These are phyloP conservation scores for Drosophila hamatofila DNA, from an alignment of 2,888 invertebrate species.

Conservation along the genomic window DNA sequence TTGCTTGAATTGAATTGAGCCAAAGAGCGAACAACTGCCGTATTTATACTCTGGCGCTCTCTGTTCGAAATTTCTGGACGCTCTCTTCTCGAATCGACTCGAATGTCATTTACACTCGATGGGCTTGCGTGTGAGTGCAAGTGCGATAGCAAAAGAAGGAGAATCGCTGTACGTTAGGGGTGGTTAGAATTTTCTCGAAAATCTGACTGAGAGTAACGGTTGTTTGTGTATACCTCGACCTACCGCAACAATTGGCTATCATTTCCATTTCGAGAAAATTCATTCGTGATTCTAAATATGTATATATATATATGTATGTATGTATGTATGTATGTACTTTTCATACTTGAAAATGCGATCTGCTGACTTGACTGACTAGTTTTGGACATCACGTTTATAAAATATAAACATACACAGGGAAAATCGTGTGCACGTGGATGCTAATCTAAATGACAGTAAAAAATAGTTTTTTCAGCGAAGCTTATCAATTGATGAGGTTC, in stretches of 20 bases:
- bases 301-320: too few species aligned
- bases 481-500: too few species aligned
- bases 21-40: constrained; percentile 34
- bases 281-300: neutral
- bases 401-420: too few species aligned
- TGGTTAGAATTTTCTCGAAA: constrained; percentile 32
- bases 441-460: too few species aligned
- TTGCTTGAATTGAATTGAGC: constrained; percentile 65
- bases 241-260: constrained; percentile 15
- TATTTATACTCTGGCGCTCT: constrained; percentile 60
- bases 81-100: constrained; percentile 36
- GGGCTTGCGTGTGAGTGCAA: constrained; percentile 4
- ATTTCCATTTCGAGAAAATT: constrained; percentile 17
- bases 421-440: too few species aligned
- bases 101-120: constrained; percentile 25
- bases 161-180: too few species aligned
- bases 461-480: too few species aligned
- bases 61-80: too few species aligned
- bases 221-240: neutral
- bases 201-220: neutral
- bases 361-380: too few species aligned
- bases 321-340: too few species aligned
- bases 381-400: too few species aligned
- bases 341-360: too few species aligned
- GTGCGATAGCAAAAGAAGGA: neutral